Conservation (phyloP, 35 echinoderm and acorn worm genomes). For the Patiria miniata region DNA sequence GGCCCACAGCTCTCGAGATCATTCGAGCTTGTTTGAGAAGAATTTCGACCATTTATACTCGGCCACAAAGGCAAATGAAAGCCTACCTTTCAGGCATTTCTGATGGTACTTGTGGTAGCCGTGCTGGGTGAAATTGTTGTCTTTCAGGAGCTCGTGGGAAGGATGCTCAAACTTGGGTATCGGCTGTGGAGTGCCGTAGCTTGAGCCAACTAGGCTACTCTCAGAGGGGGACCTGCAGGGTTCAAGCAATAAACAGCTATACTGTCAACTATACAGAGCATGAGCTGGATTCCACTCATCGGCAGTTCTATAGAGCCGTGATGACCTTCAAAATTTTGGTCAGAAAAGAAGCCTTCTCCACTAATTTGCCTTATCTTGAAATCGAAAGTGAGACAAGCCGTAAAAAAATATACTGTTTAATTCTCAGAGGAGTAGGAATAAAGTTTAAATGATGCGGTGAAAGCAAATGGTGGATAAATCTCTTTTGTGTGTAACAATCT, state of each 20-base stretch:
- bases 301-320: background rate
- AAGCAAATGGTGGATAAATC: too few relatives aligned
- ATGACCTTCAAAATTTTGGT: background rate
- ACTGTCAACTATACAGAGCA: background rate
- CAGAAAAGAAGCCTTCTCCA: too few relatives aligned
- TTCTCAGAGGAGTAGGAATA: too few relatives aligned
- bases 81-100: constrained; percentile 98
- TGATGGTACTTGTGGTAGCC: constrained; percentile 97
- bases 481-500: too few relatives aligned
- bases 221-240: constrained; percentile 78
- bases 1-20: too few relatives aligned
- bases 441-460: too few relatives aligned
- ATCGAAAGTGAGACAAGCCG: too few relatives aligned
- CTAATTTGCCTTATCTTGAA: too few relatives aligned
- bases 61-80: background rate
- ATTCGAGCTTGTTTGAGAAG: too few relatives aligned
- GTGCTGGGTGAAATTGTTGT: constrained; percentile 99
- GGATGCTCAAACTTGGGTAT: constrained; percentile 99
- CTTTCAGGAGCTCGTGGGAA: constrained; percentile 97
- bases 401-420: too few relatives aligned
- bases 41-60: background rate
- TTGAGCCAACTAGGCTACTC: constrained; percentile 72
- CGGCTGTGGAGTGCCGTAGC: constrained; percentile 88
- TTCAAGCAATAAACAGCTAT: background rate
- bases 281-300: background rate